Percentiles rank a stretch among this genome's conserved stretches.
These are phyloP conservation scores for Myotis planiceps DNA, from an alignment of 2,797 vertebrate genomes.

Conservation along the genomic window DNA sequence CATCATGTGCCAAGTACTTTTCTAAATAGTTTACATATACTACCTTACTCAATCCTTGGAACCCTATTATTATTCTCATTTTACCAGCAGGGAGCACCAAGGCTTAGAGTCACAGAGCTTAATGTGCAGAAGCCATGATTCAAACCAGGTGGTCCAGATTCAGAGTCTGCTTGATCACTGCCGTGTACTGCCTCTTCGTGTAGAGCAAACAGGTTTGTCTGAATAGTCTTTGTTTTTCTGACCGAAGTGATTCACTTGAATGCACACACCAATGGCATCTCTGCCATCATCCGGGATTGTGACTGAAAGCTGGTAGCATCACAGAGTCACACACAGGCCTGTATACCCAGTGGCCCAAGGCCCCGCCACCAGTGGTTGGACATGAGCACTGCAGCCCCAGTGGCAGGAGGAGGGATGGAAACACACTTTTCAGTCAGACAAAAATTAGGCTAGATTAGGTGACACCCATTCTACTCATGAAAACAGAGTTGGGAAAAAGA, in stretches of 20 bases:
- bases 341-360: not conserved
- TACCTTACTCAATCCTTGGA: not conserved
- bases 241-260: not conserved
- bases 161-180: not conserved
- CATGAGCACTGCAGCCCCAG: rapidly evolving
- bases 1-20: not conserved
- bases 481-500: not conserved
- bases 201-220: not conserved
- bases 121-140: not conserved
- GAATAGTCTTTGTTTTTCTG: not conserved
- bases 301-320: not conserved
- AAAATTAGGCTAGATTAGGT: not conserved
- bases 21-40: not conserved
- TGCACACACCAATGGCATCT: not conserved
- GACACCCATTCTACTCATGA: not conserved
- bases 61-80: not conserved
- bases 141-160: not conserved
- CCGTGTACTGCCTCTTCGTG: not conserved
- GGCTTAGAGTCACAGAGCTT: not conserved
- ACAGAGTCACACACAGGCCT: not conserved
- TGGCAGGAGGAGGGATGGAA: not conserved
- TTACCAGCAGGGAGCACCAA: not conserved
- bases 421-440: not conserved
- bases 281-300: rapidly evolving
- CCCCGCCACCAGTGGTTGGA: too few species aligned